Base-by-base conservation (phyloP, 1,140 invertebrate species). In the Metaphire vulgaris region DNA sequence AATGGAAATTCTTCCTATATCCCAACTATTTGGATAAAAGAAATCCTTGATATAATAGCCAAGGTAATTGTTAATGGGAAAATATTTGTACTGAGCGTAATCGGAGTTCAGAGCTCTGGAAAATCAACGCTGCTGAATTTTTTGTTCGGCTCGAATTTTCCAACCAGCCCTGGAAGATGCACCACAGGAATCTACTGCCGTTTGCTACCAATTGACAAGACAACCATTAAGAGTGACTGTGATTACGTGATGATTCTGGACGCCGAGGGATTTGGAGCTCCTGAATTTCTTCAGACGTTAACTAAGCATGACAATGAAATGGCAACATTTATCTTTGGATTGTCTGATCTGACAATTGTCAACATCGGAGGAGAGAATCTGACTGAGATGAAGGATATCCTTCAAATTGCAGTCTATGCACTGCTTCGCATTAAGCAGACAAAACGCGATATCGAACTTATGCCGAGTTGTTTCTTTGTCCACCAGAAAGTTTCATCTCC, bases 301-400 rank as follows among this genome's bases (percentile, higher is more conserved):
- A 72, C 74, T 29, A 2, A 26, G 15, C 69, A 29, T n/a, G 74
- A 75, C 67, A 75, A 75, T 28, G 74, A 75, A 34, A 26, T 75
- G 31, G 74, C 66, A 1, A 75, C 74, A 1, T 33, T 75, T 29
- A 32, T 72, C 30, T 74, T 75, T 16, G 74, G 74, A 2, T 71
- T 75, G n/a, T 16, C 65, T n/a, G 74, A 75, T 32, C 21, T 72
- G 14, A 73, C 70, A 29, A 32, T 75, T n/a, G 21, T 75, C 21
- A 75, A 75, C 66, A 75, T 75, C n/a, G 12, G 33, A 34, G 74
- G 74, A 29, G 69, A 74, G 28, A 73, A 73, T 67, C 6, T 26
- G n/a, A 15, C 15, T 31, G 74, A 75, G 28, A 73, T 75, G 66
- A 75, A 64, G 28, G 74, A 75, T 75, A 41, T 75, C 12, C 74